Evolutionary conservation across 1,140 invertebrate genomes (phyloP), one percentile per base, ranked within the genome.

Genomic region (Ooceraea biroi): DNA sequence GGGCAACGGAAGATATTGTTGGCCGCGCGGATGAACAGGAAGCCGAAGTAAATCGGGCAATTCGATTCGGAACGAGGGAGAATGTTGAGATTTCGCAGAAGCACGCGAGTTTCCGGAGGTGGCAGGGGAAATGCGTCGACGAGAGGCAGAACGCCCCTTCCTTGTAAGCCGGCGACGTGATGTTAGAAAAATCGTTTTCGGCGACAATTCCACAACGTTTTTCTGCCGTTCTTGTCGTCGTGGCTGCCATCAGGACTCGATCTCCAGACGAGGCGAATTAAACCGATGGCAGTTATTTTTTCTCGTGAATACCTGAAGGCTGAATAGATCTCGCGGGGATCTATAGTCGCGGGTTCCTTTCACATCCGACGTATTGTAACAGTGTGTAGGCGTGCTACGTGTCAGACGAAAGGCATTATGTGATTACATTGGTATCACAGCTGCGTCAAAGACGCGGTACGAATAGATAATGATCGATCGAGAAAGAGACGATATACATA

Each of bases 61-160:
- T 77, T 77, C 71, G 50, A 55, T 78, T 77, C 17, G 44, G 27
- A 65, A 36, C n/a, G 48, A 78, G 0, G 44, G 50, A 22, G 27
- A 65, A 63, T 27, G 69, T 60, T 41, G 46, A 25, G 55, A 82
- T 82, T 82, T 52, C 19, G 71, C 57, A 44, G 41, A n/a, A 73
- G 48, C 44, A 66, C n/a, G 73, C 48, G 50, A 27, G 41, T 65
- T 65, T 77, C 11, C 19, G 14, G 5, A n/a, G 22, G 11, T 2
- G 76, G 41, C 19, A n/a, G 0, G 5, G 10, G 52, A 27, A 30
- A 25, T 8, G 30, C 2, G 48, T 57, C 30, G 76, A 72, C 27
- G 44, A 73, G 69, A 61, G 19, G 11, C 44, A 61, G 57, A 74
- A 82, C 78, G 78, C 78, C 78, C 58, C 19, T 82, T 82, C 7